phyloP scores from a whole-genome alignment of 2,113 vertebrate species.

The Peromyscus californicus region DNA sequence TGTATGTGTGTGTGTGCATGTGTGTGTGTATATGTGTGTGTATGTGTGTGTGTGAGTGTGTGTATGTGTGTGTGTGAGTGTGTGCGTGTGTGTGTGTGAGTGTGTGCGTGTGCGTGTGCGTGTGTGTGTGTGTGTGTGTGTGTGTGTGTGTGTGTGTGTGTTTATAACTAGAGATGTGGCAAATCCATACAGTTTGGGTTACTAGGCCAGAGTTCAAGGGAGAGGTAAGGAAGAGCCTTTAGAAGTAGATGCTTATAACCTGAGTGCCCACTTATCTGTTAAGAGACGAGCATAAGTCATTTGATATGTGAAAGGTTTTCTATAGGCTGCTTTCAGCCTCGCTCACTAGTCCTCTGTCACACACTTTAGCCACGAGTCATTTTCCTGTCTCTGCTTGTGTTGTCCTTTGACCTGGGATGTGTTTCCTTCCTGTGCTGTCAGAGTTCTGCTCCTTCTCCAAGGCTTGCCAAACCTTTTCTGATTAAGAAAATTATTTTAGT shows the following conservation, averaged over 20 bases:
- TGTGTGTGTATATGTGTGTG: background rate
- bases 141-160: background rate
- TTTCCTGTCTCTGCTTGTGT: background rate
- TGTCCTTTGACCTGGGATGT: background rate
- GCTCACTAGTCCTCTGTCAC: background rate
- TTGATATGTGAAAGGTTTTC: background rate
- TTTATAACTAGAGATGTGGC: background rate
- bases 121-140: background rate
- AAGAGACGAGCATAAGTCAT: background rate
- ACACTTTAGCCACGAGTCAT: background rate
- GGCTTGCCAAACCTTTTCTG: background rate
- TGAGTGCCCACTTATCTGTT: background rate
- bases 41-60: background rate
- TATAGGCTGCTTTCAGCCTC: background rate
- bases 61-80: background rate
- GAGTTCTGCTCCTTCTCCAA: background rate
- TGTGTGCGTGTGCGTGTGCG: background rate
- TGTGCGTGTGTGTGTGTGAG: background rate
- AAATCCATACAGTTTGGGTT: background rate
- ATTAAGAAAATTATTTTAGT: background rate
- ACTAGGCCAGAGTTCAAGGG: background rate
- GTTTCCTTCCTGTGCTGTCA: background rate
- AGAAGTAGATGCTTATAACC: background rate
- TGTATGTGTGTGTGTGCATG: background rate
- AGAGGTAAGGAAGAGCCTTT: background rate